These are phyloP conservation scores for Meteorus colon DNA, from an alignment of 2,888 invertebrate genomes.

Conservation along the genomic window DNA sequence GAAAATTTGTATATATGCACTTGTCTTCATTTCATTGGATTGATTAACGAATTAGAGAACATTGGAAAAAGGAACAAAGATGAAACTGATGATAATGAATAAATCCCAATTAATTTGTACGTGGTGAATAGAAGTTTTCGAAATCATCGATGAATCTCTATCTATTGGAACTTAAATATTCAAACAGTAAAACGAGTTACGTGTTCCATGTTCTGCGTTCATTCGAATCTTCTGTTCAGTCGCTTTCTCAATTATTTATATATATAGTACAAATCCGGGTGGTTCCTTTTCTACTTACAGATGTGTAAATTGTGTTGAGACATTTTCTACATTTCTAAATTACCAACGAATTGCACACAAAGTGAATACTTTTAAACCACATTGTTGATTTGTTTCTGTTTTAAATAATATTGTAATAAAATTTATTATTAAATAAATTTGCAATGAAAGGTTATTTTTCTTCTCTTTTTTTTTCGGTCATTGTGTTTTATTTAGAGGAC, in stretches of 20 bases:
- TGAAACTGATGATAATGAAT: background rate
- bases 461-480: no score
- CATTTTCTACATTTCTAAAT: no score
- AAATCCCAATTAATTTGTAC: background rate
- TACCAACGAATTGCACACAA: no score
- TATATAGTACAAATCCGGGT: background rate
- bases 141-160: background rate
- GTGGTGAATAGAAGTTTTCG: background rate
- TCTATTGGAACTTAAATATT: constrained; percentile 26
- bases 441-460: no score
- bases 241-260: background rate
- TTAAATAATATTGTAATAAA: no score
- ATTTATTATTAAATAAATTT: no score
- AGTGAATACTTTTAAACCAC: no score
- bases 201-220: constrained; percentile 35
- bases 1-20: background rate
- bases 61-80: background rate
- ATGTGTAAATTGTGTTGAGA: no score
- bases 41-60: background rate
- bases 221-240: background rate
- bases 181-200: constrained; percentile 40
- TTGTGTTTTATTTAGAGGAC: no score
- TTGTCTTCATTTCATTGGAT: constrained; percentile 2
- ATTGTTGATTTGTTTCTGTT: no score
- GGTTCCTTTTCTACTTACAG: no score